Conservation (phyloP, 2,888 invertebrate genomes). For the Apodemia duryi region DNA sequence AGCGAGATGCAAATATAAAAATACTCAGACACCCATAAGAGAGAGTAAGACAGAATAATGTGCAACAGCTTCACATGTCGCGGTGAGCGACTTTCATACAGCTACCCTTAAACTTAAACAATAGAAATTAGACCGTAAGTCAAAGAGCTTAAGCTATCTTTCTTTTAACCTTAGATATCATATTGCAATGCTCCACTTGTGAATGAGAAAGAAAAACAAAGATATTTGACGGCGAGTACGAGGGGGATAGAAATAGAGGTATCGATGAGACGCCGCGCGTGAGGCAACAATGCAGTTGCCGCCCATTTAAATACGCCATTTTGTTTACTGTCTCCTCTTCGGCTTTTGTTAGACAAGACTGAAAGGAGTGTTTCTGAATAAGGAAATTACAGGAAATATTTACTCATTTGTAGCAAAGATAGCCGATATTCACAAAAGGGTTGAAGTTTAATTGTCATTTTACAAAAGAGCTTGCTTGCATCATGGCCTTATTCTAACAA, state of each 20-base stretch:
- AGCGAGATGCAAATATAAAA: conserved; percentile 62
- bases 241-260: conserved; percentile 45
- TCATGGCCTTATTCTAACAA: conserved; percentile 2
- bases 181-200: conserved; percentile 43
- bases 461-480: neutral
- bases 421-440: conserved; percentile 14
- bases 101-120: conserved; percentile 30
- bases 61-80: conserved; percentile 68
- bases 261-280: conserved; percentile 48
- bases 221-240: conserved; percentile 49
- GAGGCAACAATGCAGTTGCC: conserved; percentile 68
- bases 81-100: conserved; percentile 39
- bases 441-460: conserved; percentile 11
- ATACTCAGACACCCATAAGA: conserved; percentile 45
- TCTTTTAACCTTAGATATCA: conserved; percentile 30
- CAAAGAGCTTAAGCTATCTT: conserved; percentile 31
- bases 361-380: conserved; percentile 71
- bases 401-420: conserved; percentile 47
- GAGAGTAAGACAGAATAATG: conserved; percentile 54
- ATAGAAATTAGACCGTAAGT: conserved; percentile 35
- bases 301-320: conserved; percentile 80
- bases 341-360: conserved; percentile 54
- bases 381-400: conserved; percentile 74
- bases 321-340: conserved; percentile 73
- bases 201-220: conserved; percentile 60